Evolutionary conservation across 2,113 vertebrate species (phyloP).

Genomic region (Ramphastos sulfuratus): DNA sequence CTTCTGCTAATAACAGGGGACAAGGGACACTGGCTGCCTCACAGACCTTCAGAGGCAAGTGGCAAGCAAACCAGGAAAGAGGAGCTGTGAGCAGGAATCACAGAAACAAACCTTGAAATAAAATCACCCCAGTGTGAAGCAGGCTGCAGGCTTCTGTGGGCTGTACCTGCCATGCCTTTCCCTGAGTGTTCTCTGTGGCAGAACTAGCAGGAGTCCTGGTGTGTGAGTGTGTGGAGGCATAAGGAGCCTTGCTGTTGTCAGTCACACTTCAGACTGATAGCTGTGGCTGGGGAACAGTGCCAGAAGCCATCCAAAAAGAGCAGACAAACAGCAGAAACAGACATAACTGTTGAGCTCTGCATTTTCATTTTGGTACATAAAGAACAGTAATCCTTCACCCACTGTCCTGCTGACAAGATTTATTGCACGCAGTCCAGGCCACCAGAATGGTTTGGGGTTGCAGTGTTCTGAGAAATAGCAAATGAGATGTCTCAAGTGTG

Average conservation of each 20-base stretch:
- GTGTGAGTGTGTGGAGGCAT: neutral
- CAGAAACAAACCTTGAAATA: neutral
- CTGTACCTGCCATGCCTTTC: neutral
- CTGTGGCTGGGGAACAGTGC: neutral
- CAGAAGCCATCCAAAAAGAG: conserved; percentile 20
- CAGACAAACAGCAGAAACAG: conserved; percentile 45
- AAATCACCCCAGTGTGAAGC: neutral
- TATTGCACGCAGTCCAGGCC: neutral
- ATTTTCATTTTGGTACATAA: conserved; percentile 32
- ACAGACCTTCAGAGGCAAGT: neutral
- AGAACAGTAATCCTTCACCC: conserved; percentile 42
- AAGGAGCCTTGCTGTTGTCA: neutral
- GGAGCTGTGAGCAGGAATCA: neutral
- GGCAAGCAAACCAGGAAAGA: neutral
- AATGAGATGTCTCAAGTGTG: neutral
- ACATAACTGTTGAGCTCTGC: conserved; percentile 49
- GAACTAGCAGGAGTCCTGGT: neutral
- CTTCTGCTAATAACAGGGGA: neutral
- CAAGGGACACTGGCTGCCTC: neutral
- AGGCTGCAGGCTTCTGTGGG: neutral
- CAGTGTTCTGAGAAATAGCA: neutral
- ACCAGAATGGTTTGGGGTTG: neutral
- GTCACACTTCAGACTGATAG: conserved; percentile 7
- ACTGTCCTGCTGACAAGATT: conserved; percentile 30
- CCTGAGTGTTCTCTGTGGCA: neutral